Base-by-base conservation (phyloP, 2,797 vertebrate genomes). In the Manis pentadactyla region DNA sequence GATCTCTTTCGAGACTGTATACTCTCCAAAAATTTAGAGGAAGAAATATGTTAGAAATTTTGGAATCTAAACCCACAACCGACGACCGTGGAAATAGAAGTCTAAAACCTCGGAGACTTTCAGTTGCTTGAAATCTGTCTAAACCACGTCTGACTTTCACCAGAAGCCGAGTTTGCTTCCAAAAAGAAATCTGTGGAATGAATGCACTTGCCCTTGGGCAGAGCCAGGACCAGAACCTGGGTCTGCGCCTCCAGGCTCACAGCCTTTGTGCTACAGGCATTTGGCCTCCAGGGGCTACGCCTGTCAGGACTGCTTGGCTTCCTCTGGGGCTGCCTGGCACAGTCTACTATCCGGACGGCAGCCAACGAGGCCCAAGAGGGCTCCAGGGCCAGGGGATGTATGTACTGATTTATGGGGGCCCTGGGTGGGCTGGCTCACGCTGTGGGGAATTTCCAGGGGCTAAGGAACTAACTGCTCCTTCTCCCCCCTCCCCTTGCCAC, bases 21-120 rank as follows among this genome's bases (percentile, higher is more conserved):
- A 73, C 78, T 51, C 37, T 75, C 85, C 21, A 87, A 64, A 79
- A 85, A 84, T 94, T 53, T 25, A 89, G 61, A 92, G 59, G 29
- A 84, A 83, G 39, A 68, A 27, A n/a, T 51, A 61, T 15, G 87
- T 94, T 57, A 39, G 42, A 92, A 90, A 93, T 71, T 55, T 85
- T 27, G 64, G 49, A 85, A 13, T 73, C 64, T 34, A 78, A 94
- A 37, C 31, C 53, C 46, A 29, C 78, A 23, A 14, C 5, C 53
- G 61, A 71, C 75, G 66, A 53, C 82, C 61, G 37, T 0, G 4
- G 69, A 93, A 88, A 79, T 21, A 77, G 61, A 86, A 3, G 53
- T 51, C 77, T 88, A 42, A 71, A 85, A 49, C 42, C 29, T 2
- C 10, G 18, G 34, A 77, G 84, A 59, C 42, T 88, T 83, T 79